Evolutionary conservation across 2,113 vertebrate genomes (phyloP), one percentile per base, ranked within the genome.

Genomic region (Psilopsiagon aymara): DNA sequence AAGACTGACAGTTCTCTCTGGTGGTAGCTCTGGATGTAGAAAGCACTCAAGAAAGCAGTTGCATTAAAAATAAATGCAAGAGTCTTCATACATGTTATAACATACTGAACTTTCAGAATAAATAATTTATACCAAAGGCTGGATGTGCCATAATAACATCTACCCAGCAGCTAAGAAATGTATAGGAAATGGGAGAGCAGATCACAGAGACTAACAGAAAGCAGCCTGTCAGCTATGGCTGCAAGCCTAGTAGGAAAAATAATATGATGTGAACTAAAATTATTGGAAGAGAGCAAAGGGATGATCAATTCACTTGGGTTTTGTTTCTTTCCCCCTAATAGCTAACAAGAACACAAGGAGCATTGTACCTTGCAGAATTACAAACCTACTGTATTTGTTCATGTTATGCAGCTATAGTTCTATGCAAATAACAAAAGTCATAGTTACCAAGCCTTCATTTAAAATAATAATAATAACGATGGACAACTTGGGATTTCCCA

Each of bases 41-140:
- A 84, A 97, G 57, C 82, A 92, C 87, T 97, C 64, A 90, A 87
- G 47, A 94, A 92, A 92, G 69, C 41, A 87, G 82, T 89, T 77
- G 43, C 70, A 96, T 94, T 95, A 95, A 91, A 97, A 97, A 97
- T 97, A 96, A 95, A 96, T 95, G 78, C 78, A 49, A 52, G 88
- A 86, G 82, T 55, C 86, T 68, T 80, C 88, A 82, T 55, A 46
- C 39, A 82, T 15, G 33, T 92, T 95, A 88, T 69, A 96, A 94
- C 64, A 75, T 43, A 91, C 77, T 80, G 95, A 96, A 90, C 86
- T 62, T 94, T 95, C 51, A 57, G 87, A 95, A 92, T 97, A 93
- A 95, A 95, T 94, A 79, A 95, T 97, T 96, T 95, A 96, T 94
- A 76, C 28, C 28, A 70, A 95, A 92, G 88, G 90, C 71, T 94